Evolutionary conservation across 1,140 invertebrate species (phyloP).

Genomic region (Achatina immaculata): DNA sequence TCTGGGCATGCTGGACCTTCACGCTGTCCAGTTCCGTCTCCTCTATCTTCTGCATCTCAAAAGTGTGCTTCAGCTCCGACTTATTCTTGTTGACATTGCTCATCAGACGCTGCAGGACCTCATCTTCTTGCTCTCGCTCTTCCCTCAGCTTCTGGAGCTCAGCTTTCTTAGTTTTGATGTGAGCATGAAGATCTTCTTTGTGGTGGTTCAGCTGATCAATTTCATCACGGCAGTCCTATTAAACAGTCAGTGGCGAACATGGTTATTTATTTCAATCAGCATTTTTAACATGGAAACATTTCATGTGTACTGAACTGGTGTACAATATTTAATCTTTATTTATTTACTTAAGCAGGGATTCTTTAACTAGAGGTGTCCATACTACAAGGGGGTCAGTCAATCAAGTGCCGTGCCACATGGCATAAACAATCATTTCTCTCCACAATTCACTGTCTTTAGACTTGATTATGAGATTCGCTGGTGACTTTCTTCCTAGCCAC

Average conservation of each 20-base stretch:
- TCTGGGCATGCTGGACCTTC: constrained; percentile 59
- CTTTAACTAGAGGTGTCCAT: too few species aligned
- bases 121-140: constrained; percentile 62
- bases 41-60: constrained; percentile 63
- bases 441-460: too few species aligned
- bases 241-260: not conserved
- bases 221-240: constrained; percentile 56
- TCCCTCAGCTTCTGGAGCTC: constrained; percentile 57
- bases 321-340: too few species aligned
- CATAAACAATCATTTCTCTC: too few species aligned
- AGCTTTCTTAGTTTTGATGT: constrained; percentile 53
- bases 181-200: constrained; percentile 51
- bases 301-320: too few species aligned
- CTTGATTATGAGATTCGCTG: too few species aligned
- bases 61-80: constrained; percentile 62
- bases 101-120: constrained; percentile 60
- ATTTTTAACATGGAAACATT: not conserved
- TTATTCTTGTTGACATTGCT: constrained; percentile 62
- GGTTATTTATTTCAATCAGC: not conserved
- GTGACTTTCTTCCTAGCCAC: too few species aligned
- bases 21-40: constrained; percentile 60
- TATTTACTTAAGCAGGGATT: too few species aligned
- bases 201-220: constrained; percentile 56
- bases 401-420: too few species aligned
- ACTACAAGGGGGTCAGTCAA: too few species aligned